phyloP scores from a whole-genome alignment of 2,888 invertebrate species.

The Ommatoiulus sabulosus region DNA sequence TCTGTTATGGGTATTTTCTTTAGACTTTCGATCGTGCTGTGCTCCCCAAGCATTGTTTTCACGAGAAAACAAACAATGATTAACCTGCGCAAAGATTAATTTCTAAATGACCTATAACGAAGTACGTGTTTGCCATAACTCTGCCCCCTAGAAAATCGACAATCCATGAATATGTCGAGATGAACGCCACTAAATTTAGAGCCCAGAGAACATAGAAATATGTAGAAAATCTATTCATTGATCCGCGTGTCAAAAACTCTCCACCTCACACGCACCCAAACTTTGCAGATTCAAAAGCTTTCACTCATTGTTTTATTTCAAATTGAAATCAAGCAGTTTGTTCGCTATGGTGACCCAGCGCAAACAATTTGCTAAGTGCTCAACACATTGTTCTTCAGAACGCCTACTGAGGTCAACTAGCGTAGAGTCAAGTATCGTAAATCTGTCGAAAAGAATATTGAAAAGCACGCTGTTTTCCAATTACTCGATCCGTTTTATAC shows the following conservation, averaged over 20 bases:
- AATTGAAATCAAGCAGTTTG: neutral
- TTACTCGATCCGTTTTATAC: neutral
- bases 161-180: neutral
- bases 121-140: neutral
- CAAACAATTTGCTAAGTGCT: slow-evolving; percentile 31
- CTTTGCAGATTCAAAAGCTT: neutral
- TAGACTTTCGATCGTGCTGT: too few relatives aligned
- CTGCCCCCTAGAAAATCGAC: neutral
- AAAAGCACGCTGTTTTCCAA: neutral
- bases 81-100: neutral
- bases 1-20: too few relatives aligned
- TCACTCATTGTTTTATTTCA: neutral
- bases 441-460: neutral
- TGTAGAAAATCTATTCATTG: neutral
- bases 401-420: neutral
- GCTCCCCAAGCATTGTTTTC: too few relatives aligned
- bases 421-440: neutral
- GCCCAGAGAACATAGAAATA: neutral
- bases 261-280: neutral
- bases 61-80: neutral
- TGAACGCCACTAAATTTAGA: neutral
- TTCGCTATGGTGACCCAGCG: neutral
- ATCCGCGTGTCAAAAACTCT: neutral
- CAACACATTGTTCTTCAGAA: neutral
- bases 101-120: neutral